A percentile compares a stretch with the other conserved stretches of the same genome.
Evolutionary conservation across 1,140 invertebrate species (phyloP).

Genomic region (Laodelphax striatellus): DNA sequence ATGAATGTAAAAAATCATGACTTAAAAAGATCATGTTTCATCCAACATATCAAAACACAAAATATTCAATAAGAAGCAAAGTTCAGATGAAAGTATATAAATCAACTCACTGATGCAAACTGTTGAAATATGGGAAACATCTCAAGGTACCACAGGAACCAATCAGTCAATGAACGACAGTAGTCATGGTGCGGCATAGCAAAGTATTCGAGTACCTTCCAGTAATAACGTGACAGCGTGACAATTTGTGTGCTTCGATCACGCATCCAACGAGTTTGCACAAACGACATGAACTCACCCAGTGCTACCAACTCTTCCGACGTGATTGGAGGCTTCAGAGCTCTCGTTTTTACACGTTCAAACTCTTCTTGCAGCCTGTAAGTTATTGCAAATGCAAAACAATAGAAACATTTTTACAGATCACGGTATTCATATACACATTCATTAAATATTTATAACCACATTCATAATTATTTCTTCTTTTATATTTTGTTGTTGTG

Average conservation of each 20-base stretch:
- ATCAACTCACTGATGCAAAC: slow-evolving; percentile 38
- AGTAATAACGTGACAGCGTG: slow-evolving; percentile 53
- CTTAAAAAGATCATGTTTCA: too few species aligned
- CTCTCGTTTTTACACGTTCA: slow-evolving; percentile 28
- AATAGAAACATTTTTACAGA: too few species aligned
- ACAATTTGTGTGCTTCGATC: slow-evolving; percentile 48
- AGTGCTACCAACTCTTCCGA: slow-evolving; percentile 59
- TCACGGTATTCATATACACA: too few species aligned
- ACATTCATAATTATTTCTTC: too few species aligned
- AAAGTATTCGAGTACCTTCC: slow-evolving; percentile 46
- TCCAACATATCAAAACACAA: too few species aligned
- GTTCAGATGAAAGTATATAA: neutral
- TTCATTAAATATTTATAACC: too few species aligned
- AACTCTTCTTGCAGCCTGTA: slow-evolving; percentile 15
- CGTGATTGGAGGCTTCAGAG: slow-evolving; percentile 48
- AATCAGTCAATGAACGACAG: slow-evolving; percentile 36
- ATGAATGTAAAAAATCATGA: too few species aligned
- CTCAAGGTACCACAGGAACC: slow-evolving; percentile 44
- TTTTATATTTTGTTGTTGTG: too few species aligned
- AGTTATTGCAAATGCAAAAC: neutral
- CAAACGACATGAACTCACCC: slow-evolving; percentile 50
- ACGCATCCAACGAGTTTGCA: slow-evolving; percentile 45
- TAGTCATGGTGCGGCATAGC: slow-evolving; percentile 52
- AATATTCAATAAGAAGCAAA: neutral
- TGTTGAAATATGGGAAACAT: slow-evolving; percentile 60